Base-by-base conservation (phyloP, 2,888 invertebrate species). In the Noctua pronuba region DNA sequence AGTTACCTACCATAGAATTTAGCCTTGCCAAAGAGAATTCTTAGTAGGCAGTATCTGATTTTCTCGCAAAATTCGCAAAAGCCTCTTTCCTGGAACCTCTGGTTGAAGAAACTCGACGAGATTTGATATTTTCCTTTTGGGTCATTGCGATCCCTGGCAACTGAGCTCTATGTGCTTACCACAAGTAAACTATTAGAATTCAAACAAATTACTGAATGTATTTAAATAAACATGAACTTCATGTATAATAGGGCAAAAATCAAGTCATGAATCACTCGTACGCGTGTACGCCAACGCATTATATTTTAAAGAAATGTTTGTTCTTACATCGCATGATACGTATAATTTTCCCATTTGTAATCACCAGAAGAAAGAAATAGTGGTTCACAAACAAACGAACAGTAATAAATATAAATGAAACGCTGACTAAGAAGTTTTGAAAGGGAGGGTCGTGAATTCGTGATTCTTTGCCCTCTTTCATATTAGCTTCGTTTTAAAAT, bases 271-370 rank as follows among this genome's bases (percentile, higher is more conserved):
- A 71, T 84, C 72, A 80, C 67, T 31, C n/a, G 52, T 70, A 73
- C 82, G 38, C 70, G 58, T 70, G 73, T 64, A 75, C 52, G 60
- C 64, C 77, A 79, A 44, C 35, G 35, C 66, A 83, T 77, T 46
- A 77, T 60, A 77, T 77, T 83, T 83, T 60, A 77, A 78, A 77
- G 60, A 67, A 83, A 79, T 62, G 35, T 62, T 83, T 79, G 67
- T 79, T 77, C 46, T 75, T 41, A 71, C 71, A 79, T 86, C 49
- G 80, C 78, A 74, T 77, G 78, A 69, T 81, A 75, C 62, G 85
- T 81, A 87, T 87, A 88, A 88, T 88, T 80, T 85, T 71, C 65
- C 79, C 89, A 85, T 88, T 88, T 85, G 73, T 83, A 85, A 82
- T 85, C 77, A 72, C 24, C 64, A 62, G 67, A 49, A 70, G 35